phyloP scores from a whole-genome alignment of 1,140 invertebrate genomes.

The Drosophila carrolli region DNA sequence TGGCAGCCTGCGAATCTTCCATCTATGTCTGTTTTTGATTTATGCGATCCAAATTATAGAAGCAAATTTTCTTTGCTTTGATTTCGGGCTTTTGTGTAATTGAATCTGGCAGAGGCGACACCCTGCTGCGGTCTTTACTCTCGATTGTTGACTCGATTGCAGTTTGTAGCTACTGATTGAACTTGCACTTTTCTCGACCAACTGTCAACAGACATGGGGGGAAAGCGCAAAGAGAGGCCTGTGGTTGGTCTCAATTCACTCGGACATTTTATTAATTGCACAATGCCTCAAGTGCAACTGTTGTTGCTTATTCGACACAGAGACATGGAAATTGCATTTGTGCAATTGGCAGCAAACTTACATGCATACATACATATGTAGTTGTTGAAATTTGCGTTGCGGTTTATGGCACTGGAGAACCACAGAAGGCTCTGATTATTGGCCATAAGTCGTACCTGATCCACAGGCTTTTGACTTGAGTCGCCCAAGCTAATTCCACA shows the following conservation, averaged over 20 bases:
- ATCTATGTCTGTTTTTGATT: slow-evolving; percentile 42
- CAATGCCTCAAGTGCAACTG: slow-evolving; percentile 59
- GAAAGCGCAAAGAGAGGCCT: slow-evolving; percentile 13
- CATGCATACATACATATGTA: slow-evolving; percentile 17
- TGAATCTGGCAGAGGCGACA: slow-evolving; percentile 60
- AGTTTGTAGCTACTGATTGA: slow-evolving; percentile 40
- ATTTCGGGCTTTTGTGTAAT: slow-evolving; percentile 64
- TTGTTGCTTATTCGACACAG: slow-evolving; percentile 2
- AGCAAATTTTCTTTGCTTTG: slow-evolving; percentile 47
- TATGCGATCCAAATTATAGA: slow-evolving; percentile 63
- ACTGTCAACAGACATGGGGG: slow-evolving; percentile 31
- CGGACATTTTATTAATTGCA: slow-evolving; percentile 78
- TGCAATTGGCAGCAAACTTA: slow-evolving; percentile 47
- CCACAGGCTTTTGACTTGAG: slow-evolving; percentile 9
- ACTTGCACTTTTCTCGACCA: slow-evolving; percentile 56
- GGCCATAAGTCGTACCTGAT: slow-evolving; percentile 12
- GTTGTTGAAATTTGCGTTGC: slow-evolving; percentile 55
- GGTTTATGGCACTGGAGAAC: slow-evolving; percentile 43
- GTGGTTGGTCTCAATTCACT: slow-evolving; percentile 73
- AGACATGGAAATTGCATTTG: slow-evolving; percentile 50
- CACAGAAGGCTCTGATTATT: slow-evolving; percentile 54
- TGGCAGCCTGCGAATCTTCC: background rate
- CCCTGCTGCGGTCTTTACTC: slow-evolving; percentile 36
- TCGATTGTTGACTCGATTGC: slow-evolving; percentile 28
- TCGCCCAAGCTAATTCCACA: slow-evolving; percentile 34